Evolutionary conservation across 2,113 vertebrate species (phyloP), one percentile per base, ranked within the genome.

Genomic region (Bagarius yarrelli): DNA sequence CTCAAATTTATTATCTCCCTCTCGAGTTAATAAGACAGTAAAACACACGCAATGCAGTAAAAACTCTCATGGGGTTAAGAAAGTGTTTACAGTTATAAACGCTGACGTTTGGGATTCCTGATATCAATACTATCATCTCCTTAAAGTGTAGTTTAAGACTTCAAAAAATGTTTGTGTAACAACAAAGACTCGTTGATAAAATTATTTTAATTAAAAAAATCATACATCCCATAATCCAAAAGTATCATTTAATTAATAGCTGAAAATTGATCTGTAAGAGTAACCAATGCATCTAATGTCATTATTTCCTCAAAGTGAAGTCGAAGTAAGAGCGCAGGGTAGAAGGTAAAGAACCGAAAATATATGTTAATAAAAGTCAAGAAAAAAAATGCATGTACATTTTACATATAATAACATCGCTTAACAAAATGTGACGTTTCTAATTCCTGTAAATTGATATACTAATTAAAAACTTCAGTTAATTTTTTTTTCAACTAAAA

Each of bases 11-110:
- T 66, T 66, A 18, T 40, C 34, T 40, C 19, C 40, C 34, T 67
- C 40, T n/a, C 34, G 34, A 34, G 32, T 34, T 64, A 34, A 64
- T 67, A 67, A 67, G 64, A 44, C 64, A 40, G 34, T 66, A 36
- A 64, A 67, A 67, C 64, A n/a, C 64, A 40, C n/a, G 64, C 13
- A 44, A 67, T n/a, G 63, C 13, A 23, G 34, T 67, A 67, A n/a
- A 67, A 36, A 44, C 36, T n/a, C 36, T 67, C 36, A 11, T 44
- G 64, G 13, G 63, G 21, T 3, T 0, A 19, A 21, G 34, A 44
- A 67, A 40, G 40, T 44, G 40, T 67, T 67, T 67, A 44, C 34
- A 23, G 32, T 19, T 44, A 40, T 44, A 67, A 67, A 14, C 2
- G 1, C n/a, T 67, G 36, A 67, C 61, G 32, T 5, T 34, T 30